Evolutionary conservation across 2,888 invertebrate genomes (phyloP).

Genomic region (Coleophora deauratella): DNA sequence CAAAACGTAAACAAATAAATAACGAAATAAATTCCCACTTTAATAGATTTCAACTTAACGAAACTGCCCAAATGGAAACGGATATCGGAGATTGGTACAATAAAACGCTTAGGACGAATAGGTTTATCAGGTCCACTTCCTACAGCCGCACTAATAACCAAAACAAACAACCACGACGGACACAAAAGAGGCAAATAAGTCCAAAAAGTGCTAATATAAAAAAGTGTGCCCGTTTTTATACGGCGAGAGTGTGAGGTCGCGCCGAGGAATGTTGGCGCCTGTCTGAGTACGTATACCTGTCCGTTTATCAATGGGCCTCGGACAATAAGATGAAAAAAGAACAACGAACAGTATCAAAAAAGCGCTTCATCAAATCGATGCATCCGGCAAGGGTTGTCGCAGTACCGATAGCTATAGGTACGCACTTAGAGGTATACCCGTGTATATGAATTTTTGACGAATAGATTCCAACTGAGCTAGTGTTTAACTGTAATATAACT

Average conservation of each 20-base stretch:
- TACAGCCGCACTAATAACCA: conserved; percentile 67
- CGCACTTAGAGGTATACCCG: conserved; percentile 1
- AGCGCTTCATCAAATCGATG: conserved; percentile 68
- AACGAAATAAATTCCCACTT: too few relatives aligned
- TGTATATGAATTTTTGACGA: too few relatives aligned
- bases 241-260: conserved; percentile 71
- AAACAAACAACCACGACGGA: conserved; percentile 66
- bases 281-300: conserved; percentile 74
- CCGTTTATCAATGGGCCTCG: conserved; percentile 71
- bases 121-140: conserved; percentile 70
- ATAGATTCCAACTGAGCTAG: too few relatives aligned
- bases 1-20: too few relatives aligned
- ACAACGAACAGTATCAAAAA: conserved; percentile 60
- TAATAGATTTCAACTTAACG: too few relatives aligned
- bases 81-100: conserved; percentile 66
- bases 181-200: conserved; percentile 68
- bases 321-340: conserved; percentile 59
- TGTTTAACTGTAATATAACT: too few relatives aligned
- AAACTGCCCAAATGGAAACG: conserved; percentile 48
- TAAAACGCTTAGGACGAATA: conserved; percentile 71
- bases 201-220: conserved; percentile 70
- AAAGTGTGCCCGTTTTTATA: conserved; percentile 69
- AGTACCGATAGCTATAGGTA: conserved; percentile 19
- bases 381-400: conserved; percentile 66
- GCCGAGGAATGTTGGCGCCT: conserved; percentile 73